Evolutionary conservation across 2,797 vertebrate genomes (phyloP), one percentile per base, ranked within the genome.

Genomic region (Sorex maritimensis): DNA sequence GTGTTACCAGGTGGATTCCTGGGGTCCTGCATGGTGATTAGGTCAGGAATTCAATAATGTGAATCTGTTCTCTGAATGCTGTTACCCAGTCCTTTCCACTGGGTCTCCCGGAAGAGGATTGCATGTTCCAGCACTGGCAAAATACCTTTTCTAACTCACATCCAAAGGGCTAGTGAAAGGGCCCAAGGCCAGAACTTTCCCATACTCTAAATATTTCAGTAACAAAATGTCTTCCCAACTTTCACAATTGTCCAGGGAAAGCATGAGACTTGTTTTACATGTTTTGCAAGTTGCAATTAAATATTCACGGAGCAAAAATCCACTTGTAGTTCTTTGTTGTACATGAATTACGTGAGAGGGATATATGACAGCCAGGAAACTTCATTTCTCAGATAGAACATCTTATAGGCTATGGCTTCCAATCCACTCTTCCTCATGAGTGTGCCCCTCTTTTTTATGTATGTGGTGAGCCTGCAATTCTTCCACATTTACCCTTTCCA

Each of bases 271-370:
- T 91, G 24, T 52, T 94, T 86, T 67, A 81, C 78, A 44, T 71
- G 72, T 77, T 91, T 93, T 89, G 65, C 34, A 84, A 95, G 74
- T 52, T 91, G 63, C 34, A 68, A 91, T 93, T 96, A 94, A 94
- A 94, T 95, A 92, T 92, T 92, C 81, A 74, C 44, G 79, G 68
- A 41, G 44, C 82, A 90, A 79, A 87, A 74, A 80, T 87, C 26
- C 58, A 81, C 55, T 21, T 3, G 68, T 74, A 78, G 23, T 52
- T 88, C 55, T 85, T 92, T 80, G 55, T 72, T 41, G 26, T 86
- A 85, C 75, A 92, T 58, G 49, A 77, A 91, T 78, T 92, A 65
- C 0, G 0, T 78, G 72, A 58, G 65, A 28, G 88, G 52, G 8
- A n/a, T 79, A 38, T 34, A 49, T 78, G 55, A 58, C 6, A 38